Evolutionary conservation across 2,888 invertebrate genomes (phyloP).

Genomic region (Caenorhabditis sp.): DNA sequence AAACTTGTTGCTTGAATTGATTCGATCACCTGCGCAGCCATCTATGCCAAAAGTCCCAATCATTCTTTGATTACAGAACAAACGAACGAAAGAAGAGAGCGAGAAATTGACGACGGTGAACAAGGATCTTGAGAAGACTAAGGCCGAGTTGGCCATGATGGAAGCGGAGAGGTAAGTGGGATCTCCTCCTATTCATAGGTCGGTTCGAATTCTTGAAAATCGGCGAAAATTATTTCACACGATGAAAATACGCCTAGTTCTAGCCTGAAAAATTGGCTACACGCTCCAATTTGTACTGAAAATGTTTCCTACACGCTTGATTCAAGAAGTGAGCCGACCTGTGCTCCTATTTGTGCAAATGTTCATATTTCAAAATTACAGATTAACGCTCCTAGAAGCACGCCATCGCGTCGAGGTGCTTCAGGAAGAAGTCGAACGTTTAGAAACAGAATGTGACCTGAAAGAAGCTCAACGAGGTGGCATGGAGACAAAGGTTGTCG

Average conservation of each 20-base stretch:
- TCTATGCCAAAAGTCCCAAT: background rate
- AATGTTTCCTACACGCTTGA: too few relatives aligned
- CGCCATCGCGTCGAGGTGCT: constrained; percentile 68
- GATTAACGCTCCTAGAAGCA: constrained; percentile 65
- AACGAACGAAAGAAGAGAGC: constrained; percentile 53
- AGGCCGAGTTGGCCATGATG: constrained; percentile 63
- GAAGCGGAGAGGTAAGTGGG: constrained; percentile 54
- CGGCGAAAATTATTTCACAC: too few relatives aligned
- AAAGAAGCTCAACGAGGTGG: constrained; percentile 67
- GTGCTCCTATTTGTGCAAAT: too few relatives aligned
- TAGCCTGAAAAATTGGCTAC: too few relatives aligned
- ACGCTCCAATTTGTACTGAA: too few relatives aligned
- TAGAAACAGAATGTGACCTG: constrained; percentile 70
- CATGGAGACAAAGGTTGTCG: constrained; percentile 58
- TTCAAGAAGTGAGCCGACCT: too few relatives aligned
- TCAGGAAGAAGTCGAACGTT: constrained; percentile 72
- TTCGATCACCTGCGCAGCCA: constrained; percentile 42
- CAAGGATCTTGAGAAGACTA: constrained; percentile 63
- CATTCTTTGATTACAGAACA: constrained; percentile 32
- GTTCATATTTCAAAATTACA: too few relatives aligned
- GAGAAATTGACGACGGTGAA: constrained; percentile 50
- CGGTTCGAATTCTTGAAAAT: too few relatives aligned
- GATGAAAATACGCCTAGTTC: too few relatives aligned
- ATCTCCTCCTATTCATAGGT: too few relatives aligned
- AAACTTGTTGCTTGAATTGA: constrained; percentile 49